Base-by-base conservation (phyloP, 2,888 invertebrate species). In the Allacma fusca region DNA sequence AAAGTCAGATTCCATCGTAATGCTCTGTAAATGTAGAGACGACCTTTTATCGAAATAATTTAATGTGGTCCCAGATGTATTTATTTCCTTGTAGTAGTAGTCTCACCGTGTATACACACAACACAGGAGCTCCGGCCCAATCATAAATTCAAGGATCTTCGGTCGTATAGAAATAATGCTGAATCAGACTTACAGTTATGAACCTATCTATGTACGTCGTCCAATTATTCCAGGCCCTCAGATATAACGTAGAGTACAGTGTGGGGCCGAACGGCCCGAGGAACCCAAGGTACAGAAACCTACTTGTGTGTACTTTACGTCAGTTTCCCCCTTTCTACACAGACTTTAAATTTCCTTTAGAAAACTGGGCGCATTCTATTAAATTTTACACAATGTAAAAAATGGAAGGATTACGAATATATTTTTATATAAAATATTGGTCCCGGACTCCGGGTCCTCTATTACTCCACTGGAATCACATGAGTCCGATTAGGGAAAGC, bases 41-140 rank as follows among this genome's bases (percentile, higher is more conserved):
- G 34, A 73, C 73, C 73, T 73, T 73, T 73, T 73, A 73, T 73
- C 62, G 21, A 73, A 62, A 73, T 73, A 73, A 73, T 73, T 73
- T 73, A 73, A 73, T 73, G 59, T 73, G 62, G 64, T 73, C 62
- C 21, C 26, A 43, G 21, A 28, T 59, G 21, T n/a, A 13, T 59
- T 50, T 19, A 50, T 50, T 13, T 50, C 50, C 50, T 50, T n/a
- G 2, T 19, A 1, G n/a, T n/a, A n/a, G n/a, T n/a, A n/a, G n/a
- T n/a, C n/a, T n/a, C n/a, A n/a, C n/a, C n/a, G n/a, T n/a, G n/a
- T n/a, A n/a, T n/a, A n/a, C n/a, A n/a, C n/a, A n/a, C n/a, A 23
- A 62, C 21, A 62, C 2, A 21, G 57, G 13, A 16, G 4, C 57
- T 21, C 21, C 1, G 16, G 21, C 19, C 4, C 50, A 50, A 50